Conservation (phyloP, 2,888 invertebrate species). For the Drosophila mulleri region DNA sequence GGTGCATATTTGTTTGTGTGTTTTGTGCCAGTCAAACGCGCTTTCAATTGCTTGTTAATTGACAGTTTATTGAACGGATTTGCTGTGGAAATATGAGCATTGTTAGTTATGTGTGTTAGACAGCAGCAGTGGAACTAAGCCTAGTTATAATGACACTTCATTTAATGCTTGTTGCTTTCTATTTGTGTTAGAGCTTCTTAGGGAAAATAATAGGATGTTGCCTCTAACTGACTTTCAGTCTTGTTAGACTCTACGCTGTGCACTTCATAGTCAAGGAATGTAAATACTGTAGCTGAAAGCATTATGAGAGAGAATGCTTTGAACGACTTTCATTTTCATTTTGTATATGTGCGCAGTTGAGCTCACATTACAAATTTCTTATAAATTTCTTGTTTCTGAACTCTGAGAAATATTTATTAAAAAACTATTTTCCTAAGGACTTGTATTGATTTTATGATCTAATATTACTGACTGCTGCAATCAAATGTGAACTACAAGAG, state of each 20-base stretch:
- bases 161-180: not conserved
- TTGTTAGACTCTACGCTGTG: not conserved
- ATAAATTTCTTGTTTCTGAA: too few relatives aligned
- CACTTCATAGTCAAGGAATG: not conserved
- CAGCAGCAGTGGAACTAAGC: not conserved
- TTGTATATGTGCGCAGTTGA: not conserved
- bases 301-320: not conserved
- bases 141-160: not conserved
- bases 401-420: too few relatives aligned
- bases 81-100: constrained; percentile 7
- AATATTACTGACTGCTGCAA: not conserved
- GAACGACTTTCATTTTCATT: not conserved
- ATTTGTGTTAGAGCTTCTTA: not conserved
- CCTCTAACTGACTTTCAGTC: too few relatives aligned
- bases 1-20: constrained; percentile 3
- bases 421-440: too few relatives aligned
- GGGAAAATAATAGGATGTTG: not conserved
- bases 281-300: not conserved
- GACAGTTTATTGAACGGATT: constrained; percentile 50
- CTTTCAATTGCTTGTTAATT: constrained; percentile 56
- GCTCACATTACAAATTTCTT: not conserved
- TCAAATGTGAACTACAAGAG: not conserved
- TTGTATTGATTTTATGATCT: not conserved
- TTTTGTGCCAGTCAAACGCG: constrained; percentile 23
- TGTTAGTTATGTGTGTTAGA: not conserved